Percentiles rank a stretch among this genome's conserved stretches.
Conservation (phyloP, 2,797 vertebrate species). For the Acipenser transmontanus region DNA sequence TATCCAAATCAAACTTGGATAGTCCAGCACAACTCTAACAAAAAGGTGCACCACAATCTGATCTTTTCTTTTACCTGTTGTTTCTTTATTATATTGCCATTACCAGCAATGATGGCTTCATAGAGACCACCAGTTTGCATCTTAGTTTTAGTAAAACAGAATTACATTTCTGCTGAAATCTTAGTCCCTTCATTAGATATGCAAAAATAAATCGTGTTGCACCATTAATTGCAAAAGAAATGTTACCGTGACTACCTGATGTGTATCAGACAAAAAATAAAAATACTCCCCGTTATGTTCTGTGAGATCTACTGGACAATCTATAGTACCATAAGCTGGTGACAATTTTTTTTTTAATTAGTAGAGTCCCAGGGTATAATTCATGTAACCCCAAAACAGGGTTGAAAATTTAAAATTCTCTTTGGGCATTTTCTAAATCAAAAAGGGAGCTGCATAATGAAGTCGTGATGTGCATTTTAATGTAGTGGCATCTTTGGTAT, state of each 20-base stretch:
- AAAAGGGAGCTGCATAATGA: background rate
- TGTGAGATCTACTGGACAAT: background rate
- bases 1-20: too few species aligned
- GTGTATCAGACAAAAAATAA: too few species aligned
- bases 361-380: constrained; percentile 1
- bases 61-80: too few species aligned
- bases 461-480: background rate
- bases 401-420: constrained; percentile 1
- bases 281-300: background rate
- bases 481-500: background rate
- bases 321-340: background rate
- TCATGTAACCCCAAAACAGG: background rate
- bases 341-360: background rate
- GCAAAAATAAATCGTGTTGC: too few species aligned
- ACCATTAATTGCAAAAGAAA: background rate
- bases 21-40: too few species aligned
- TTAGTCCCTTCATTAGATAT: too few species aligned
- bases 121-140: too few species aligned
- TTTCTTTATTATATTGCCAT: too few species aligned
- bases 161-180: too few species aligned
- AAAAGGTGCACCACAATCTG: too few species aligned
- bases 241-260: background rate
- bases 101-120: too few species aligned
- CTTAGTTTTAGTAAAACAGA: too few species aligned
- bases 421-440: background rate